Evolutionary conservation across 2,888 invertebrate species (phyloP), one percentile per base, ranked within the genome.

Genomic region (Onthophagus sagittarius): DNA sequence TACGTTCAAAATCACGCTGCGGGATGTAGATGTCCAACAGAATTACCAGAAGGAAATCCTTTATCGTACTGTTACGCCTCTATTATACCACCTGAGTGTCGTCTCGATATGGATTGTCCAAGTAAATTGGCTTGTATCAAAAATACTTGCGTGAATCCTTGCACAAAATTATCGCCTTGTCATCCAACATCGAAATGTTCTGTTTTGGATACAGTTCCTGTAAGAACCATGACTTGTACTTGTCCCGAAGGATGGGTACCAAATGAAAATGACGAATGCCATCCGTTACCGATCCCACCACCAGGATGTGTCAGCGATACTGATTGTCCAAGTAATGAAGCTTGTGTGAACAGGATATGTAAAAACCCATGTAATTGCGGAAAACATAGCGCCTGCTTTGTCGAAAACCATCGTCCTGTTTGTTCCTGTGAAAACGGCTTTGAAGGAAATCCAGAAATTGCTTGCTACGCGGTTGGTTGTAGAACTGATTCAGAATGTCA

Each of bases 341-440:
- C 95, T 7, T 97, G 97, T 82, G 90, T 96, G 63, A 95, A 96
- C 81, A 88, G 95, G 80, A 90, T 94, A 78, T 97, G 97, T 81
- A 89, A 94, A 78, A 93, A 94, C 80, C 95, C 96, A 11, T 96
- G 96, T 84, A 93, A 93, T 81, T 97, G 96, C 82, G 96, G 96
- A 71, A 89, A 90, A 62, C 93, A 96, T 80, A 93, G 95, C 62
- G 90, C 92, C 78, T 97, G 97, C 81, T 89, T 90, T 77, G 91
- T 96, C 5, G 90, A 90, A 76, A 92, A 94, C 79, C 96, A 96
- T 82, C 90, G 95, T 75, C 95, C 96, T 0, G 90, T 94, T 62
- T 97, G 97, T 83, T 93, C 94, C 2, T 97, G 97, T 83, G 89
- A 90, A 79, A 90, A 92, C 80, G 95, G 95, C 39, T 94, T 89